phyloP scores from a whole-genome alignment of 1,140 invertebrate species.

The Leguminivora glycinivorella region DNA sequence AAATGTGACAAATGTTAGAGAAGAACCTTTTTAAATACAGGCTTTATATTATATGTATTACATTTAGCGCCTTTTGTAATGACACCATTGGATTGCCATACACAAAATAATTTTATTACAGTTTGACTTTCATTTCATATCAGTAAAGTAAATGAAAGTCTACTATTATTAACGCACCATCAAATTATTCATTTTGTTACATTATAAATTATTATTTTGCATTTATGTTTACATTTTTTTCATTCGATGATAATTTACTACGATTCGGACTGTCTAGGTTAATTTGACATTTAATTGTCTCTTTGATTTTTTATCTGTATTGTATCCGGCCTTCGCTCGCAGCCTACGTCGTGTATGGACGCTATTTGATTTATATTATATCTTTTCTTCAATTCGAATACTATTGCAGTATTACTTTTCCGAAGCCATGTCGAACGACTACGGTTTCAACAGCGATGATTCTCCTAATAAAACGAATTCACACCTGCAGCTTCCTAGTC shows the following conservation, averaged over 20 bases:
- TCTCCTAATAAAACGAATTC: constrained; percentile 72
- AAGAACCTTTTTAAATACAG: too few species aligned
- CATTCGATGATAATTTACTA: not conserved
- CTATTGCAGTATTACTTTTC: constrained; percentile 15
- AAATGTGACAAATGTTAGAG: too few species aligned
- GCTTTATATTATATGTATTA: too few species aligned
- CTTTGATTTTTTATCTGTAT: constrained; percentile 26
- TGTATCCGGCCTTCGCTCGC: constrained; percentile 23
- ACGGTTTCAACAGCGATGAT: constrained; percentile 74
- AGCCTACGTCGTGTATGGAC: constrained; percentile 2
- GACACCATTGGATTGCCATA: too few species aligned
- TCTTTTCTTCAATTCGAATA: constrained; percentile 7
- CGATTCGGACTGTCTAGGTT: not conserved
- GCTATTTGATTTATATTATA: constrained; percentile 20
- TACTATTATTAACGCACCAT: too few species aligned
- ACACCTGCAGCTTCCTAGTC: constrained; percentile 84
- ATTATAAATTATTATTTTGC: not conserved
- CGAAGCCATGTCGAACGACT: constrained; percentile 68
- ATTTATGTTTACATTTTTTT: not conserved
- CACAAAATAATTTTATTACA: too few species aligned
- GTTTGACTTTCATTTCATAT: too few species aligned
- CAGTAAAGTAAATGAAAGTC: too few species aligned
- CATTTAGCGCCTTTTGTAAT: too few species aligned
- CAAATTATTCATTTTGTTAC: too few species aligned
- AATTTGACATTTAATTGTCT: constrained; percentile 20